Evolutionary conservation across 2,797 vertebrate genomes (phyloP), one percentile per base, ranked within the genome.

Genomic region (Chrosomus eos): DNA sequence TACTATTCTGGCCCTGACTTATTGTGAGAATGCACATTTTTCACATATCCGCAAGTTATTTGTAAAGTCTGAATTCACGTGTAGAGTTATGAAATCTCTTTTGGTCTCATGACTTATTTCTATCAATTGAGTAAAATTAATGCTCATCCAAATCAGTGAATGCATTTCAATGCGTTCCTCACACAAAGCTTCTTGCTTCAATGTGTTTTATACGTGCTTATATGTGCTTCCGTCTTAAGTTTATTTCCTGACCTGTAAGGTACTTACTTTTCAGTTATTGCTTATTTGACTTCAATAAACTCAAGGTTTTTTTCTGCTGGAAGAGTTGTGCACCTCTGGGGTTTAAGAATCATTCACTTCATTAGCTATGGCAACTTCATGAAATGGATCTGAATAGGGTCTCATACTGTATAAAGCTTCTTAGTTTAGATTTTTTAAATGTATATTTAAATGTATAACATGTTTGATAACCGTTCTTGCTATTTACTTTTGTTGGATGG

Each of bases 1-100:
- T 70, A 64, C 45, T 28, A 19, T 66, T n/a, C 5, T 64, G 40
- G 51, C 40, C 71, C 58, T 66, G 71, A 75, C 81, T n/a, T n/a
- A n/a, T n/a, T 64, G 11, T 7, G 19, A 53, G 7, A 45, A 53
- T 11, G 14, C 71, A 51, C 7, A 31, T 74, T 73, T 64, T 64
- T 64, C 28, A 36, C n/a, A 66, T 80, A n/a, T 16, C 43, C n/a
- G 21, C n/a, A n/a, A n/a, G 68, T 45, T 43, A 23, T 48, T 18
- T 75, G 23, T 80, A 9, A 36, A 48, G 21, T 64, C 18, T 28
- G 38, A 31, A 60, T 26, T 81, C 7, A 58, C n/a, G 53, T 23
- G n/a, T 10, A 26, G 38, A 7, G 4, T 14, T 21, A 38, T 23
- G 21, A 28, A 28, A 28, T n/a, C 14, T 11, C 28, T 68, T 51